Conservation (phyloP, 2,888 invertebrate species). For the Latheticus oryzae region DNA sequence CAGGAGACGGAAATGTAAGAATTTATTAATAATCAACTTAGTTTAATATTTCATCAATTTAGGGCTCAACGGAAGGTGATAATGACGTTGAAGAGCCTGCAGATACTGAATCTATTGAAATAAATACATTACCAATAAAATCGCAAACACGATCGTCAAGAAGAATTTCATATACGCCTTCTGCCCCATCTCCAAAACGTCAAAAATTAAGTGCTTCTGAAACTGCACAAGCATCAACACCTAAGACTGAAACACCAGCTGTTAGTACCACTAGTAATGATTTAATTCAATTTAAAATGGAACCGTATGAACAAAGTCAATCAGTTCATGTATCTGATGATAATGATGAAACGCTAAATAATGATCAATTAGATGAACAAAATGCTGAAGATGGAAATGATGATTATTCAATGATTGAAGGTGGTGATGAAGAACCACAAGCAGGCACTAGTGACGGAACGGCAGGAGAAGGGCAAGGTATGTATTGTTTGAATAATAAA, state of each 20-base stretch:
- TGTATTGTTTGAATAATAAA: no score
- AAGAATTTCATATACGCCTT: no score
- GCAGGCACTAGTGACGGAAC: conserved; percentile 62
- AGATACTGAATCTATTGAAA: no score
- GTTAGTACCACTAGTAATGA: conserved; percentile 43
- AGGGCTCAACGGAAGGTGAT: conserved; percentile 50
- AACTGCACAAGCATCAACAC: conserved; percentile 10
- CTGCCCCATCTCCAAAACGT: conserved; percentile 52
- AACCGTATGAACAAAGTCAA: conserved; percentile 61
- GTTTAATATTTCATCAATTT: conserved; percentile 34
- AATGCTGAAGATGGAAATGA: conserved; percentile 58
- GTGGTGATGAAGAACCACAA: conserved; percentile 61
- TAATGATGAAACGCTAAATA: conserved; percentile 57
- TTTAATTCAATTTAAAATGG: conserved; percentile 62
- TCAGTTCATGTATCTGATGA: conserved; percentile 54
- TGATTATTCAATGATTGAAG: conserved; percentile 62
- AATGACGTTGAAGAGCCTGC: conserved; percentile 44
- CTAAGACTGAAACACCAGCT: conserved; percentile 36
- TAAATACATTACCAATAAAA: no score
- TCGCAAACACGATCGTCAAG: no score
- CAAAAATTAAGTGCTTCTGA: conserved; percentile 48
- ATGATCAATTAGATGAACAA: conserved; percentile 57
- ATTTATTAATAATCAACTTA: conserved; percentile 1
- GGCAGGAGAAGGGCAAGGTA: conserved; percentile 64
- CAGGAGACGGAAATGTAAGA: conserved; percentile 63